These are phyloP conservation scores for Macrobrachium rosenbergii DNA, from an alignment of 1,140 invertebrate species.

Conservation along the genomic window DNA sequence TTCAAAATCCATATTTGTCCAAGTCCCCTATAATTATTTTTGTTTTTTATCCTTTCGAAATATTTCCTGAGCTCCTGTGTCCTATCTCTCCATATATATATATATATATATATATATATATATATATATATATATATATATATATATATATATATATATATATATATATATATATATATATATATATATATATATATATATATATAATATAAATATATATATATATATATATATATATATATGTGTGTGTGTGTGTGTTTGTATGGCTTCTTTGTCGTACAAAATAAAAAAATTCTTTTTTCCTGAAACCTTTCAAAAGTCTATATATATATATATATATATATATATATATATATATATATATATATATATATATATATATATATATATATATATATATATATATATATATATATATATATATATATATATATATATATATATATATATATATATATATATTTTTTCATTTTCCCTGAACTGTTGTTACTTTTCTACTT, in stretches of 20 bases:
- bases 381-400: conserved; percentile 13
- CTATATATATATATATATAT: neutral
- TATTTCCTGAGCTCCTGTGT: too few species aligned
- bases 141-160: conserved; percentile 22
- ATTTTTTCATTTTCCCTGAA: too few species aligned
- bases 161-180: neutral
- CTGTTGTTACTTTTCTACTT: too few species aligned
- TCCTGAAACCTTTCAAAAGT: too few species aligned
- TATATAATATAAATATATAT: neutral
- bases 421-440: neutral
- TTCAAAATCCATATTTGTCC: too few species aligned
- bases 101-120: conserved; percentile 22
- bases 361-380: neutral
- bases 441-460: conserved; percentile 4
- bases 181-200: conserved; percentile 12
- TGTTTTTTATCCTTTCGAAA: too few species aligned
- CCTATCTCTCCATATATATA: neutral
- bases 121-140: conserved; percentile 22
- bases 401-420: neutral
- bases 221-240: too few species aligned
- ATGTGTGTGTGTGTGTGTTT: too few species aligned
- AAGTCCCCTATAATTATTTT: too few species aligned
- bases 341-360: neutral
- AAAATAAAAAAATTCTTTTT: too few species aligned
- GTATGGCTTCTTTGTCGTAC: too few species aligned